A percentile compares a stretch with the other conserved stretches of the same genome.
Evolutionary conservation across 2,797 vertebrate species (phyloP).

Genomic region (Myiotriccus ornatus): DNA sequence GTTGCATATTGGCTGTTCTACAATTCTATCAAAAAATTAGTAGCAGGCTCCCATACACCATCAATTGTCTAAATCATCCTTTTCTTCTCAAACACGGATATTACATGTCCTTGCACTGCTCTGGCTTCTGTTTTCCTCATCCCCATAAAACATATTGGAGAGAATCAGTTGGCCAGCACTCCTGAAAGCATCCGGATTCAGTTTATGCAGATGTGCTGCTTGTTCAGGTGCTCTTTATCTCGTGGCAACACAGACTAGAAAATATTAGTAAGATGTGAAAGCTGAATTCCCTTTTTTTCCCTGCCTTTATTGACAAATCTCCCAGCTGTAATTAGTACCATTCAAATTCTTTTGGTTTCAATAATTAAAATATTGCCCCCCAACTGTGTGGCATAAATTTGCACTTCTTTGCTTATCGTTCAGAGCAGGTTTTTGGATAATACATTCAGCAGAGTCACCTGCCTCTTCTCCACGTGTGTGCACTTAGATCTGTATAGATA

Average conservation of each 20-base stretch:
- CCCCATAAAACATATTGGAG: neutral
- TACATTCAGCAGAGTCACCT: neutral
- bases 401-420: neutral
- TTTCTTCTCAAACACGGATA: neutral
- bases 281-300: neutral
- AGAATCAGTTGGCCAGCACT: neutral
- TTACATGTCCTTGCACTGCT: neutral
- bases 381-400: neutral
- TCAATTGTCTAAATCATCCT: neutral
- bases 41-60: neutral
- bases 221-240: neutral
- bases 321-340: neutral
- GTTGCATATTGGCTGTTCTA: neutral
- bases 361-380: neutral
- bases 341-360: neutral
- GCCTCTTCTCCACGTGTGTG: neutral
- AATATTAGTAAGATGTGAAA: neutral
- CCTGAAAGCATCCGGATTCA: neutral
- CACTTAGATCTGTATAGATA: neutral
- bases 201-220: neutral
- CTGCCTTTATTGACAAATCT: neutral
- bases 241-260: neutral
- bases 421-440: neutral
- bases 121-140: neutral
- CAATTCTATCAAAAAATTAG: neutral